Base-by-base conservation (phyloP, 2,113 vertebrate species). In the Empidonax traillii region DNA sequence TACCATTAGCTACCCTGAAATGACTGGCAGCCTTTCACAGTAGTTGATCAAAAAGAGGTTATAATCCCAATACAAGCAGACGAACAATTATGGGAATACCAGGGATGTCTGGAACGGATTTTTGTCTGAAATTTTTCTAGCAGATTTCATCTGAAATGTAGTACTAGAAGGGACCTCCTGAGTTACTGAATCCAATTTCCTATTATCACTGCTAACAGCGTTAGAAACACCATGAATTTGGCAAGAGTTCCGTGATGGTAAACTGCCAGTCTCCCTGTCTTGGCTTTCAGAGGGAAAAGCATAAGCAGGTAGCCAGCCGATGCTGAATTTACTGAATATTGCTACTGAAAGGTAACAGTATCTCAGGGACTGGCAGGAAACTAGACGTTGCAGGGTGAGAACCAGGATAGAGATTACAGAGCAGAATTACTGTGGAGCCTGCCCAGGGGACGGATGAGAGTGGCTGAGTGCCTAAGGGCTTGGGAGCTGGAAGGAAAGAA, bases 191-290 rank as follows among this genome's bases (percentile, higher is more conserved):
- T 94, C 49, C 56, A 81, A 65, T 97, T 91, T 94, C 81, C 44
- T 91, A 56, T 68, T 85, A 93, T 73, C 52, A 78, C 25, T 1
- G 2, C 56, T 75, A 75, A 39, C 52, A 59, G 62, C 82, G 27
- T 61, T 58, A 89, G 66, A 85, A 97, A 37, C 74, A 87, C n/a
- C 65, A 35, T 23, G 55, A 81, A 59, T 91, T 85, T 95, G 91
- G 93, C 89, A 94, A 74, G 51, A 74, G 14, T 14, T 74, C 47
- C 25, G 24, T 2, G 3, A 55, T 87, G 77, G 65, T 89, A 94
- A 87, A 33, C 39, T 93, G 84, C 77, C 87, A 93, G 68, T 59
- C 31, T 91, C 33, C 39, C 41, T 81, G 65, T 25, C 56, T 58
- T 51, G 47, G 73, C 43, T 85, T 78, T 73, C 73, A 87, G 47